Conservation (phyloP, 2,888 invertebrate genomes). For the Cyrtodaria siliqua region DNA sequence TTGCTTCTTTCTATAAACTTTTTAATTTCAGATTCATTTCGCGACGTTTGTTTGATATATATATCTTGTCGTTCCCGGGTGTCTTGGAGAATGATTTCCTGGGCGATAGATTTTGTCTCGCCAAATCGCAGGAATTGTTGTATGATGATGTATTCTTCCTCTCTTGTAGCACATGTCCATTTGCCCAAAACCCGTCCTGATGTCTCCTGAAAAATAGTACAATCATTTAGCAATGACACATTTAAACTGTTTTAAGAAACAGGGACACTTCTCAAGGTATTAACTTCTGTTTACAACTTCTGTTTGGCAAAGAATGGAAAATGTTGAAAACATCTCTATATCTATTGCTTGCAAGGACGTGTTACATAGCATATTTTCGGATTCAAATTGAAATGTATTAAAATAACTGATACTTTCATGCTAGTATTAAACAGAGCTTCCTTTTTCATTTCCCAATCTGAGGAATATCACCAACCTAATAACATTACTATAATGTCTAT, state of each 20-base stretch:
- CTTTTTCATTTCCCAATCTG: too few relatives aligned
- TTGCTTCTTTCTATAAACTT: constrained; percentile 88
- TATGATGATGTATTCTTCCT: constrained; percentile 96
- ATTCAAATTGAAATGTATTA: too few relatives aligned
- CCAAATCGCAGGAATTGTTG: constrained; percentile 96
- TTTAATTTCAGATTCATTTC: constrained; percentile 87
- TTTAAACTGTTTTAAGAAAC: too few relatives aligned
- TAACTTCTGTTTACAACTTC: neutral
- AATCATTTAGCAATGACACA: neutral
- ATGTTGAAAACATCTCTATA: neutral
- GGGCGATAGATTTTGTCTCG: constrained; percentile 94
- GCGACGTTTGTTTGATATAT: constrained; percentile 77
- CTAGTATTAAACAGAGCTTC: too few relatives aligned
- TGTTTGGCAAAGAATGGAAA: neutral
- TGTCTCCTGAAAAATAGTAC: constrained; percentile 89
- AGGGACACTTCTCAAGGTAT: too few relatives aligned
- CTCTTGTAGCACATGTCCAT: constrained; percentile 95
- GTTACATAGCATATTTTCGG: neutral
- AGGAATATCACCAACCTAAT: too few relatives aligned
- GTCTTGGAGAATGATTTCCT: constrained; percentile 88
- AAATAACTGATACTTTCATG: too few relatives aligned
- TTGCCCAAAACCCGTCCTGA: constrained; percentile 94
- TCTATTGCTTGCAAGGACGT: neutral
- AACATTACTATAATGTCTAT: too few relatives aligned
- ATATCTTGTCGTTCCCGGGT: constrained; percentile 81